Evolutionary conservation across 2,797 vertebrate genomes (phyloP).

Genomic region (Acanthurus tractus): DNA sequence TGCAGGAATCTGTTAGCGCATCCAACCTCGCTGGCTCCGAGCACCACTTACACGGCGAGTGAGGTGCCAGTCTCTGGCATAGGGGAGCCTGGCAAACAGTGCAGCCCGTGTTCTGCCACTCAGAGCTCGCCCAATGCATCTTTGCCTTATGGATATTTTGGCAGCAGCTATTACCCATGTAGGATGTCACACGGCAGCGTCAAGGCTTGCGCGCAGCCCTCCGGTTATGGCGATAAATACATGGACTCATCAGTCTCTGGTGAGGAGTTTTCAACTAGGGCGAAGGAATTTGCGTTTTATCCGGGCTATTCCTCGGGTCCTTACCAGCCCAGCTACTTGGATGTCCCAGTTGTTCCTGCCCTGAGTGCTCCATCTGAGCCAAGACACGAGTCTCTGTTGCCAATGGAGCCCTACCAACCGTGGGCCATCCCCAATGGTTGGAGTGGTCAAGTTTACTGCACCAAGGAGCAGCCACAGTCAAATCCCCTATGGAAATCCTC

Average conservation of each 20-base stretch:
- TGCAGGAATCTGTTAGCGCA: slow-evolving; percentile 98
- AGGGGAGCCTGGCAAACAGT: slow-evolving; percentile 95
- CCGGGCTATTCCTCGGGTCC: slow-evolving; percentile 94
- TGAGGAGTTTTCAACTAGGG: slow-evolving; percentile 94
- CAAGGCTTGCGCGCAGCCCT: slow-evolving; percentile 93
- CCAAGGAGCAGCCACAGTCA: slow-evolving; percentile 95
- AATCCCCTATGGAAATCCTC: slow-evolving; percentile 96
- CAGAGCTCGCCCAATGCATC: slow-evolving; percentile 94
- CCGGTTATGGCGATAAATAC: slow-evolving; percentile 93
- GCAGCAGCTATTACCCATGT: slow-evolving; percentile 96
- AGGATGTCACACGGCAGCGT: slow-evolving; percentile 94
- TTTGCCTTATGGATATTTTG: slow-evolving; percentile 97
- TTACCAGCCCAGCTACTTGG: slow-evolving; percentile 96
- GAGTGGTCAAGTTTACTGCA: slow-evolving; percentile 97
- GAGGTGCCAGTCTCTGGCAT: slow-evolving; percentile 93
- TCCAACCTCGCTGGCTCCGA: slow-evolving; percentile 93
- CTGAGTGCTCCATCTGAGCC: slow-evolving; percentile 92
- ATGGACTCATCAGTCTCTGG: slow-evolving; percentile 94
- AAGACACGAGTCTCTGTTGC: slow-evolving; percentile 93
- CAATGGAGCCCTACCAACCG: slow-evolving; percentile 97
- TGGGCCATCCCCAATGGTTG: slow-evolving; percentile 97
- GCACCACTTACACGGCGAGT: slow-evolving; percentile 90
- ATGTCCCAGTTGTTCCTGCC: slow-evolving; percentile 94
- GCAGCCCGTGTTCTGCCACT: slow-evolving; percentile 95
- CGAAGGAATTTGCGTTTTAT: slow-evolving; percentile 98